These are phyloP conservation scores for Mythimna loreyi DNA, from an alignment of 2,888 invertebrate species.

Conservation along the genomic window DNA sequence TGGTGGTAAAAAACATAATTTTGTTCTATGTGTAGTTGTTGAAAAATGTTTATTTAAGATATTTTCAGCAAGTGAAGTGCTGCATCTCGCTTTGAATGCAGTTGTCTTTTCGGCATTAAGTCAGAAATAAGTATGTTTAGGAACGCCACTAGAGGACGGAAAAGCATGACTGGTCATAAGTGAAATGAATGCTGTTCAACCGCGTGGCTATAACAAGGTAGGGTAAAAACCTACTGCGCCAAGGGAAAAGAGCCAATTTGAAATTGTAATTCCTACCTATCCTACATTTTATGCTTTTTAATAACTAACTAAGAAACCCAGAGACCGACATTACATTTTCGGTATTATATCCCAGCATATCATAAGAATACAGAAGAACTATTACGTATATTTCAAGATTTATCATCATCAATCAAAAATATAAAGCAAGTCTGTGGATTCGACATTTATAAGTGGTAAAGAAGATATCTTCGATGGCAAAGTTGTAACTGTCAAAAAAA, in stretches of 20 bases:
- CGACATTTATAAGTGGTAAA: neutral
- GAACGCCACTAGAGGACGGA: neutral
- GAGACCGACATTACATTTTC: conserved; percentile 26
- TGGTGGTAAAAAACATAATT: neutral
- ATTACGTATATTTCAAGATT: neutral
- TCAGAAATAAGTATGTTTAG: neutral
- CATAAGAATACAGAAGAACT: conserved; percentile 10
- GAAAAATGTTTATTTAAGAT: no score
- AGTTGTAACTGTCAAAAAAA: neutral
- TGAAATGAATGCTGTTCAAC: neutral
- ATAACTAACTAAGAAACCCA: conserved; percentile 23
- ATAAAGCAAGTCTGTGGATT: neutral
- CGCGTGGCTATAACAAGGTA: neutral
- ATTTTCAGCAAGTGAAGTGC: no score
- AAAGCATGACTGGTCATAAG: neutral
- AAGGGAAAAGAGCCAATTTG: conserved; percentile 17
- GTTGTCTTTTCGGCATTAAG: neutral
- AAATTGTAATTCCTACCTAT: conserved; percentile 44
- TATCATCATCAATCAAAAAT: conserved; percentile 2
- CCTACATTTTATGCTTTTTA: conserved; percentile 21
- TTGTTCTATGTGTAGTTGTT: no score
- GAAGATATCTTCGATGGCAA: neutral
- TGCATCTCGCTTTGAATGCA: neutral
- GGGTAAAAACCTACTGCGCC: neutral
- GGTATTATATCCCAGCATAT: neutral